Percentiles rank a stretch among this genome's conserved stretches.
Evolutionary conservation across 2,113 vertebrate species (phyloP).

Genomic region (Pithys albifrons): DNA sequence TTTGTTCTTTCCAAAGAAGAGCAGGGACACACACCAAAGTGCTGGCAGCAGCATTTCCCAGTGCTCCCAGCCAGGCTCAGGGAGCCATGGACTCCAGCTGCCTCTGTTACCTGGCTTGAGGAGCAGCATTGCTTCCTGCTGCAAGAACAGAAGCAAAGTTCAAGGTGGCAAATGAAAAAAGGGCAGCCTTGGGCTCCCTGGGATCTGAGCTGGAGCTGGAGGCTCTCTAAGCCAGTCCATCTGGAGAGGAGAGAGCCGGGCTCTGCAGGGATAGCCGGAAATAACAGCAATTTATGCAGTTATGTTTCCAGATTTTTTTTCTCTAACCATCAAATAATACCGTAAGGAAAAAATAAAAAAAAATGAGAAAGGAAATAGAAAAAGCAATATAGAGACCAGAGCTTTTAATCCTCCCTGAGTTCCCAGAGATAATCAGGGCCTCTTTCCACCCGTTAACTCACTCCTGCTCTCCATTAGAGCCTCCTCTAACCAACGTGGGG

Average conservation of each 20-base stretch:
- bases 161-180: background rate
- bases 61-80: background rate
- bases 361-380: conserved; percentile 31
- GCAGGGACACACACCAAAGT: background rate
- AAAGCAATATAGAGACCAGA: conserved; percentile 59
- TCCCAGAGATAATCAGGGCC: conserved; percentile 42
- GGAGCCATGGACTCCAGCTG: background rate
- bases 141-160: background rate
- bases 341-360: background rate
- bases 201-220: background rate
- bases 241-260: conserved; percentile 35
- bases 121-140: background rate
- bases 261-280: conserved; percentile 52
- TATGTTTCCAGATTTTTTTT: conserved; percentile 54
- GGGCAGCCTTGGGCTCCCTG: background rate
- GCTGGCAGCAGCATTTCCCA: background rate
- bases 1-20: background rate
- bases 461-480: background rate
- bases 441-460: conserved; percentile 38
- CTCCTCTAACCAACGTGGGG: background rate
- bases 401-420: conserved; percentile 42
- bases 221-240: conserved; percentile 22
- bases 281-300: conserved; percentile 57
- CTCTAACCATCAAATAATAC: conserved; percentile 54
- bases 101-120: background rate